phyloP scores from a whole-genome alignment of 2,113 vertebrate genomes.

The Paratilapia polleni region DNA sequence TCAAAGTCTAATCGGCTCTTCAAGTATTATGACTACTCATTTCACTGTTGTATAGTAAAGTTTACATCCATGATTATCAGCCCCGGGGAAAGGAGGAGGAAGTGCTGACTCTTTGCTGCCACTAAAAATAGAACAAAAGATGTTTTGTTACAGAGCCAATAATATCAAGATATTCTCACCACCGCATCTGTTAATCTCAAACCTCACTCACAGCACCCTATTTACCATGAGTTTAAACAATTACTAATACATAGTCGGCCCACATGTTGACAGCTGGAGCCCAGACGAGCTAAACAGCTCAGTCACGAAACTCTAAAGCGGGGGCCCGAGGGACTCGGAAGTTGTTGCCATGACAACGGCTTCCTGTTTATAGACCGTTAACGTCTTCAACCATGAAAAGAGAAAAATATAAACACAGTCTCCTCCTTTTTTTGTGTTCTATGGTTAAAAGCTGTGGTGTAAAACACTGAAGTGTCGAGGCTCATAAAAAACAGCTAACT shows the following conservation, averaged over 20 bases:
- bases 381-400: not conserved
- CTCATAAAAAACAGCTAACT: not conserved
- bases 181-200: not conserved
- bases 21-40: not conserved
- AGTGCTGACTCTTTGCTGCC: slow-evolving; percentile 6
- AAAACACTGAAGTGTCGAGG: not conserved
- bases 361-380: slow-evolving; percentile 43
- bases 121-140: slow-evolving; percentile 31
- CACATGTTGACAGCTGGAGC: not conserved
- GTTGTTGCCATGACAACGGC: not conserved
- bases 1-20: slow-evolving; percentile 39
- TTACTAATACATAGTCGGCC: not conserved
- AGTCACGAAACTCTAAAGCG: not conserved
- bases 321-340: not conserved
- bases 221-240: not conserved
- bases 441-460: not conserved
- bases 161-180: not conserved
- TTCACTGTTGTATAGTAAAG: not conserved
- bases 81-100: not conserved
- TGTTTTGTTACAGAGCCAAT: not conserved
- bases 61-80: not conserved
- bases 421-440: not conserved
- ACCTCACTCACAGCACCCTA: not conserved
- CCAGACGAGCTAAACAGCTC: not conserved
- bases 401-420: not conserved